Evolutionary conservation across 2,797 vertebrate species (phyloP).

Genomic region (Neopelma chrysocephalum): DNA sequence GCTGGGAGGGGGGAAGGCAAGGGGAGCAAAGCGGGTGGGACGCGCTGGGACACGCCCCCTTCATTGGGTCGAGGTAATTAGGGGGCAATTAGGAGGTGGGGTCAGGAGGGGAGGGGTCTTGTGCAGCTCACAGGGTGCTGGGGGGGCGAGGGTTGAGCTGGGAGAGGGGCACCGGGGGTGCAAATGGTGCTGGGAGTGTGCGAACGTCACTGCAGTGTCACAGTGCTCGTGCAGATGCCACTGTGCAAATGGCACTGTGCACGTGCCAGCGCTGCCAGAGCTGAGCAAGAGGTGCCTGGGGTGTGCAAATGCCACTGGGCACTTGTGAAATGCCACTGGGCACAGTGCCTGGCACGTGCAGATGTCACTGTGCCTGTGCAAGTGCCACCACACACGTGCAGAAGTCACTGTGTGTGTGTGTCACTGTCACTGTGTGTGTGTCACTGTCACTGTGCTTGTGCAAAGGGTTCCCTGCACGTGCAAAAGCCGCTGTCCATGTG

Average conservation of each 20-base stretch:
- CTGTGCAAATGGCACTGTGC: rapidly evolving
- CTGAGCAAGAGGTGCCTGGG: too few species aligned
- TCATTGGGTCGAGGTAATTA: background rate
- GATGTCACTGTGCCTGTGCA: background rate
- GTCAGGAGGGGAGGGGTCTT: background rate
- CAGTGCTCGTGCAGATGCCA: background rate
- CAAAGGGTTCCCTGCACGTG: background rate
- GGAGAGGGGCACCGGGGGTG: background rate
- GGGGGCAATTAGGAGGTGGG: background rate
- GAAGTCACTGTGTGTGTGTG: rapidly evolving
- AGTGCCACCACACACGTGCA: background rate
- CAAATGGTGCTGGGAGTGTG: rapidly evolving
- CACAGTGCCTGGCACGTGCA: background rate
- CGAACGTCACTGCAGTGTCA: background rate
- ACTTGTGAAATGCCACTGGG: background rate
- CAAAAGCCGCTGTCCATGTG: background rate
- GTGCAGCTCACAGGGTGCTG: background rate
- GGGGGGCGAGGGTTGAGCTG: rapidly evolving
- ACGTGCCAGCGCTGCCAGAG: too few species aligned
- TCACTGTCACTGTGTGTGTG: background rate
- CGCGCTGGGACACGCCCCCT: rapidly evolving
- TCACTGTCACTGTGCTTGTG: background rate
- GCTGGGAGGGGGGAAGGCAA: too few species aligned
- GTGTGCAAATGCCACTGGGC: background rate
- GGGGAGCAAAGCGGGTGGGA: background rate